Base-by-base conservation (phyloP, 2,888 invertebrate genomes). In the Venusia cambrica region DNA sequence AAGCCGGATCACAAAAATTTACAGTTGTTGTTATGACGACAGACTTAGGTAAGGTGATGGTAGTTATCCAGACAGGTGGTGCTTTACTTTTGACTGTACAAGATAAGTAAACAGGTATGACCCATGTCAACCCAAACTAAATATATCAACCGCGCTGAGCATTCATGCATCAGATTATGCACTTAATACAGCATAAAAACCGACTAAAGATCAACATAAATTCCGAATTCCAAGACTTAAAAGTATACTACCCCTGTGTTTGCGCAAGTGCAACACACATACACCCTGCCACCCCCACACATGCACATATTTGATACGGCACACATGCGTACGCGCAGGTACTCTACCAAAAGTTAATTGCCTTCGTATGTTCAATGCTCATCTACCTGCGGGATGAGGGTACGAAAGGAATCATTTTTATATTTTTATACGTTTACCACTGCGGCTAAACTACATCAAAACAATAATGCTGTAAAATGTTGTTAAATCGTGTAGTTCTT, bases 301-400 rank as follows among this genome's bases (percentile, higher is more conserved):
- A 32, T 22, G 12, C 29, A 29, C 36, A 28, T 42, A 19, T 1
- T 5, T 17, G 6, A 1, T 6, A 22, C 16, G 22, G 43, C 60
- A 61, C 70, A 71, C 69, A 65, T 51, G 62, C 57, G 66, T 59
- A 38, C 22, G 48, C 66, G 74, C 83, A 84, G 83, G 83, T 84
- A 84, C n/a, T n/a, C n/a, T n/a, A n/a, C 73, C 72, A 60, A 71
- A 75, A 73, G 81, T 80, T 84, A 87, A 85, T 85, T 84, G 85
- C 78, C 76, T 75, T 79, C 76, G 79, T 84, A 80, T 85, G 80
- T 80, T 75, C 80, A 79, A 76, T 80, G 73, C 67, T 75, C 72
- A 71, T 76, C 76, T 84, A 81, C 84, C 83, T 83, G 83, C 59
- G 62, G 61, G 66, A 60, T 60, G 57, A 59, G 58, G 62, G 57